phyloP scores from a whole-genome alignment of 2,888 invertebrate species.

The Hecatera dysodea region DNA sequence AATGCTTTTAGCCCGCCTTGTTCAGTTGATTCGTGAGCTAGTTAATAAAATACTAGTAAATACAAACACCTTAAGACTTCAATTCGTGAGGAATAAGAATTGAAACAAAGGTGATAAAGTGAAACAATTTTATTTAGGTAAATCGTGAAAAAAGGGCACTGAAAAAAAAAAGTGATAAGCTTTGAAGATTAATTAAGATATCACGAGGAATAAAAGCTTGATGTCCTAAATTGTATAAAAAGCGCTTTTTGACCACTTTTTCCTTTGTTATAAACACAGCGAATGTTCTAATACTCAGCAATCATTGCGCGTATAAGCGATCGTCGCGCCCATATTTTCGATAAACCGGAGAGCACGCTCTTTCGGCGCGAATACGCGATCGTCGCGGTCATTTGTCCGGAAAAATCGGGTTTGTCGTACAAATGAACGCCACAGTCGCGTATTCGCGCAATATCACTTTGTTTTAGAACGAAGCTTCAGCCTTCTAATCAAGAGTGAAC shows the following conservation, averaged over 20 bases:
- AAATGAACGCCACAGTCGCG: too few relatives aligned
- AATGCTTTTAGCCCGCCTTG: constrained; percentile 62
- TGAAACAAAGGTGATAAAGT: not conserved
- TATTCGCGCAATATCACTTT: too few relatives aligned
- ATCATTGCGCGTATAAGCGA: too few relatives aligned
- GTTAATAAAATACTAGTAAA: constrained; percentile 41
- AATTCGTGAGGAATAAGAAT: not conserved
- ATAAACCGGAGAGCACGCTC: too few relatives aligned
- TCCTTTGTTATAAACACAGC: not conserved
- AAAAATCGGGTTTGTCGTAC: too few relatives aligned
- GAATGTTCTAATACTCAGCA: too few relatives aligned
- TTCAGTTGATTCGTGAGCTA: constrained; percentile 40
- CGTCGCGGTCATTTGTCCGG: too few relatives aligned
- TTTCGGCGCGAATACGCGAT: too few relatives aligned
- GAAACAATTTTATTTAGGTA: not conserved
- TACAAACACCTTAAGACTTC: constrained; percentile 13
- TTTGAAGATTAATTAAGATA: not conserved
- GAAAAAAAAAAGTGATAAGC: not conserved
- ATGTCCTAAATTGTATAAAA: not conserved
- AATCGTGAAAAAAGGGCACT: not conserved
- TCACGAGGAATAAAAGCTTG: not conserved
- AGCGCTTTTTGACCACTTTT: not conserved
- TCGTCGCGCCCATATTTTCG: too few relatives aligned
- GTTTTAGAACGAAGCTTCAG: too few relatives aligned
- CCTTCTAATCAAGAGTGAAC: too few relatives aligned